Base-by-base conservation (phyloP, 2,888 invertebrate genomes). In the Nomada goodeniana region DNA sequence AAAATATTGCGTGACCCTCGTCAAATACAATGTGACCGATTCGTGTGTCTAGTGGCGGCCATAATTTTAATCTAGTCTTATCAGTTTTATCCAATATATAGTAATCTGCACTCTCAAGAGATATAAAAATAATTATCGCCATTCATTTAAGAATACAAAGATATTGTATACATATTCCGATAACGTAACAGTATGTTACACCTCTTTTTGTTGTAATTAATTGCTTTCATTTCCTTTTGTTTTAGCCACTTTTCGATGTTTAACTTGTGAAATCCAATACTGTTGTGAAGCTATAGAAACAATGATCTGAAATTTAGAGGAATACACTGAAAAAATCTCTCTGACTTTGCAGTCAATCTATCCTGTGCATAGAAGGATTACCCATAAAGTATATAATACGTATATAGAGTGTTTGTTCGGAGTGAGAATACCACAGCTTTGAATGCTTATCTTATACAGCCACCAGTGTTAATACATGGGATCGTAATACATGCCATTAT, bases 251-350 rank as follows among this genome's bases (percentile, higher is more conserved):
- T 71, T 53, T 53, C 44, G 11, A 36, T 36, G 18, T 2, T 36
- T 10, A 29, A 18, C 0, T 23, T 47, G 15, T 13, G 20, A 71
- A 67, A 55, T 69, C 15, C 55, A 60, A 29, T 69, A 26, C 73
- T 64, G 53, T 55, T 61, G 36, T 23, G 55, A 71, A 57, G 77
- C 44, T 55, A 15, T 36, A 47, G 50, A 80, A 86, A 83, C 84
- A 87, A 88, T 87, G 91, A 89, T 89, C 89, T 90, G 81, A 87
- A 89, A 91, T 83, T 26, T 81, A 78, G 89, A 90, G 85, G 88
- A 91, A 89, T 87, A 89, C 88, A 86, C 74, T 88, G 87, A 88
- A 89, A 89, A 91, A 90, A 90, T 88, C 85, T 82, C 84, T 87
- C 86, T 85, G 80, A 78, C 79, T 36, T 53, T 15, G 59, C 67